These are phyloP conservation scores for Oryzias javanicus DNA, from an alignment of 2,113 vertebrate species.

Conservation along the genomic window DNA sequence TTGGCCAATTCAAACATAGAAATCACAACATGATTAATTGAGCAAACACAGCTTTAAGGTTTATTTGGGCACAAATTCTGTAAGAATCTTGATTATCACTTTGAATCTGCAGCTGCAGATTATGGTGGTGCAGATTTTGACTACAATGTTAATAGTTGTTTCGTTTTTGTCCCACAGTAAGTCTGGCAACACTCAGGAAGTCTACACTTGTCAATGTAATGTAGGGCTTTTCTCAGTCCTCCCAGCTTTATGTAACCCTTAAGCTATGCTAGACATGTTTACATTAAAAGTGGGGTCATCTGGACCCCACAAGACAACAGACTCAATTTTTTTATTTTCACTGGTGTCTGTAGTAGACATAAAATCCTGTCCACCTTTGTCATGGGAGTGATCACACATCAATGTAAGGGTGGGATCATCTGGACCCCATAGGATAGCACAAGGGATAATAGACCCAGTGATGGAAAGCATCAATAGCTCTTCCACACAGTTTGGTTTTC, in stretches of 20 bases:
- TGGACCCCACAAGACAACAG: too few relatives aligned
- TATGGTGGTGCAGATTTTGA: constrained; percentile 19
- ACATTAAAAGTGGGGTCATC: too few relatives aligned
- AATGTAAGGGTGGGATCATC: too few relatives aligned
- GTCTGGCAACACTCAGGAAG: background rate
- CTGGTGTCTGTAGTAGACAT: too few relatives aligned
- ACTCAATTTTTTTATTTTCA: too few relatives aligned
- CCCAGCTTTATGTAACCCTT: background rate
- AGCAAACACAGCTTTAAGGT: constrained; percentile 33
- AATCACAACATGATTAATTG: constrained; percentile 23
- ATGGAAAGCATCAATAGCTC: constrained; percentile 20
- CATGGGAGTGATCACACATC: too few relatives aligned
- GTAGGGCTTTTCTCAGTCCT: background rate
- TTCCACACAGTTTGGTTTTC: constrained; percentile 29
- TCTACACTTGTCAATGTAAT: background rate
- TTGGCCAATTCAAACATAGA: constrained; percentile 51
- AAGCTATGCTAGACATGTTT: too few relatives aligned
- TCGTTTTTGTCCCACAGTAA: constrained; percentile 11
- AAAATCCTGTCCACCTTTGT: too few relatives aligned
- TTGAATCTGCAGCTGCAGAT: constrained; percentile 14
- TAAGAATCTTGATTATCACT: constrained; percentile 33
- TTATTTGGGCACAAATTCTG: constrained; percentile 20
- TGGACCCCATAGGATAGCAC: too few relatives aligned
- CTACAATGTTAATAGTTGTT: background rate
- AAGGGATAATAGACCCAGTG: background rate